Conservation (phyloP, 2,113 vertebrate species). For the Chitala chitala region DNA sequence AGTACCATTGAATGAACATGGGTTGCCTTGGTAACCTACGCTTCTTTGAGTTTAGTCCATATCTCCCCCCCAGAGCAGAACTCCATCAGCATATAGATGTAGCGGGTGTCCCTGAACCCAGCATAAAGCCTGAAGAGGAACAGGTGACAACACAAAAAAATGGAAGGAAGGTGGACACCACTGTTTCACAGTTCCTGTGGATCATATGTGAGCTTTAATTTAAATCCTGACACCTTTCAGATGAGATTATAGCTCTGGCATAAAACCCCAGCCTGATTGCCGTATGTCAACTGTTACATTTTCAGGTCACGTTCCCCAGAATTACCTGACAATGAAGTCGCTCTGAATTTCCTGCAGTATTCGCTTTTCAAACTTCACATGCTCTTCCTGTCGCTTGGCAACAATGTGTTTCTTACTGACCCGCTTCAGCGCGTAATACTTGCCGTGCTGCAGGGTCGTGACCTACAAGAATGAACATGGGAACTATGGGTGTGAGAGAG, state of each 20-base stretch:
- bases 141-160: not conserved
- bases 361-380: conserved; percentile 65
- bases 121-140: conserved; percentile 54
- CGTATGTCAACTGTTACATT: too few species aligned
- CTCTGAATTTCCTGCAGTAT: conserved; percentile 58
- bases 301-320: not conserved
- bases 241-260: not conserved
- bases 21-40: conserved; percentile 43
- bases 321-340: conserved; percentile 67
- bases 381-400: conserved; percentile 61
- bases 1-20: not conserved
- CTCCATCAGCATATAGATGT: conserved; percentile 74
- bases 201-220: not conserved
- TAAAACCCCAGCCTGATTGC: not conserved
- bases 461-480: conserved; percentile 43
- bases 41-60: conserved; percentile 75
- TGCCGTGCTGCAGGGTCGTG: conserved; percentile 54
- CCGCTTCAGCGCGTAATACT: conserved; percentile 65
- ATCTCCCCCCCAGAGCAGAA: conserved; percentile 72
- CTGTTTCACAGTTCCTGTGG: not conserved
- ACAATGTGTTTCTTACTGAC: conserved; percentile 69
- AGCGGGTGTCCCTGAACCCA: conserved; percentile 61
- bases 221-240: not conserved
- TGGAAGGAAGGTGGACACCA: not conserved
- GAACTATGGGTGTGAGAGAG: not conserved